These are phyloP conservation scores for Eupeodes latifasciatus DNA, from an alignment of 2,888 invertebrate genomes.

Conservation along the genomic window DNA sequence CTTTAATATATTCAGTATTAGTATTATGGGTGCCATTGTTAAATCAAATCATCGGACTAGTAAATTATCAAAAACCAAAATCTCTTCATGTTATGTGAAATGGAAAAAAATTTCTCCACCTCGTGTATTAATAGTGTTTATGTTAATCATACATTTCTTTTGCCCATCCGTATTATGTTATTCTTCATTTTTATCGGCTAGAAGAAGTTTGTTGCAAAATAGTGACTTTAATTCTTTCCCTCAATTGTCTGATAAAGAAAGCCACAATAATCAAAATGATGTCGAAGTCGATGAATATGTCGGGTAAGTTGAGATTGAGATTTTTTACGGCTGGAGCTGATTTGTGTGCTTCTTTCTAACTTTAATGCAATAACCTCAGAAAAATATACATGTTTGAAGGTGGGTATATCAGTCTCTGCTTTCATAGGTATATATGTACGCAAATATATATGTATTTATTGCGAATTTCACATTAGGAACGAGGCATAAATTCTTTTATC, in stretches of 20 bases:
- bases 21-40: conserved; percentile 65
- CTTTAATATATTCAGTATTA: conserved; percentile 68
- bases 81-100: conserved; percentile 41
- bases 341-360: conserved; percentile 9
- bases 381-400: conserved; percentile 9
- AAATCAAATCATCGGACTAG: conserved; percentile 58
- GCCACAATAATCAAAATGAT: conserved; percentile 15
- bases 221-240: conserved; percentile 13
- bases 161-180: conserved; percentile 47
- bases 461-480: conserved; percentile 18
- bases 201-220: conserved; percentile 24
- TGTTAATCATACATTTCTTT: conserved; percentile 37
- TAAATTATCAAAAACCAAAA: conserved; percentile 51
- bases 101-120: conserved; percentile 45
- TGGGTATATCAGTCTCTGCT: background rate
- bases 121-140: conserved; percentile 50
- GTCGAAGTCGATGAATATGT: background rate
- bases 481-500: conserved; percentile 34
- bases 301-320: conserved; percentile 11
- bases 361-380: conserved; percentile 20
- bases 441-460: background rate
- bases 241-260: conserved; percentile 8
- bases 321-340: background rate
- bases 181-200: conserved; percentile 20
- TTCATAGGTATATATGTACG: background rate